Conservation (phyloP, 2,797 vertebrate species). For the Neoniphon sammara region DNA sequence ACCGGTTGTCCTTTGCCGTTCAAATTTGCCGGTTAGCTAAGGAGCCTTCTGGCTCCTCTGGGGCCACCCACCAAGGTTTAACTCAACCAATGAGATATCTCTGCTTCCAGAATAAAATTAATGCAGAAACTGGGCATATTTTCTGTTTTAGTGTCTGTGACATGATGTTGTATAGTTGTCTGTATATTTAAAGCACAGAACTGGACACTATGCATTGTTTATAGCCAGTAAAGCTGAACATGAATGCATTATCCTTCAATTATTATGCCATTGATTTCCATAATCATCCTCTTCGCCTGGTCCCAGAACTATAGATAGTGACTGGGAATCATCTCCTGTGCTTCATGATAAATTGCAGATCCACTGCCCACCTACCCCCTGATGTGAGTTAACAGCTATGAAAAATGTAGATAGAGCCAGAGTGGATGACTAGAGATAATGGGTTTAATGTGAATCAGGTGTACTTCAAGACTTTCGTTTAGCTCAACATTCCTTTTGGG, state of each 20-base stretch:
- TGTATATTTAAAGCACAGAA: conserved; percentile 1
- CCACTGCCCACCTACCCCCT: conserved; percentile 56
- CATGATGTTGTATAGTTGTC: background rate
- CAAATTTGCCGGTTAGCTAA: no score
- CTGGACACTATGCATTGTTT: background rate
- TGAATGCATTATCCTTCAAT: conserved; percentile 27
- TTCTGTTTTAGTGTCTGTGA: background rate
- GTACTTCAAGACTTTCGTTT: conserved; percentile 69
- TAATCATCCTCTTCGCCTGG: conserved; percentile 40
- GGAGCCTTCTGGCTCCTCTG: no score
- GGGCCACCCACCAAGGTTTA: no score
- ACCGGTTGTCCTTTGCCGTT: no score
- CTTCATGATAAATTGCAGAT: conserved; percentile 50
- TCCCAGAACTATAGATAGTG: conserved; percentile 24
- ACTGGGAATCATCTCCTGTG: conserved; percentile 33
- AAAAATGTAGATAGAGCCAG: conserved; percentile 79
- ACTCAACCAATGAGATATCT: no score
- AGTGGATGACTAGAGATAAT: conserved; percentile 80
- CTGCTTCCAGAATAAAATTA: no score
- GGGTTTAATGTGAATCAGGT: conserved; percentile 82
- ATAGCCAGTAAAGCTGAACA: conserved; percentile 10
- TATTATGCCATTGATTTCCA: conserved; percentile 48
- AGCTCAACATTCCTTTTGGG: conserved; percentile 65
- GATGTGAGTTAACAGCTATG: conserved; percentile 74
- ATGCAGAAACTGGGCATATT: background rate